Conservation (phyloP, 2,888 invertebrate species). For the Rosalia funebris region DNA sequence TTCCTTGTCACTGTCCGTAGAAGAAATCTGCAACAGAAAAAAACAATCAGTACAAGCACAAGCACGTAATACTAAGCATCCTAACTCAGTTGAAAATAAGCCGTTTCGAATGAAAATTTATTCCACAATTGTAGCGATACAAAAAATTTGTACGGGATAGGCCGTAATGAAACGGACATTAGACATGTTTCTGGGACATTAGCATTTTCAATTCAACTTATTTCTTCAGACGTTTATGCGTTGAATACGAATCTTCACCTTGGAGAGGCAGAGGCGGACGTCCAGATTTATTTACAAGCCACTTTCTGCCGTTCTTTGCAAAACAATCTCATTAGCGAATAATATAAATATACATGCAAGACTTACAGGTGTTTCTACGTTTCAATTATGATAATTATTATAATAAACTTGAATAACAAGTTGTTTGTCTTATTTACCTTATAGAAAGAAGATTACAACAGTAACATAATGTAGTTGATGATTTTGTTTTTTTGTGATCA, state of each 20-base stretch:
- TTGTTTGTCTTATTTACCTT: too few relatives aligned
- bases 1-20: slow-evolving; percentile 7
- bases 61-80: slow-evolving; percentile 11
- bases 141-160: neutral
- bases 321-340: too few relatives aligned
- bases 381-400: too few relatives aligned
- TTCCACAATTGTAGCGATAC: slow-evolving; percentile 14
- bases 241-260: slow-evolving; percentile 22
- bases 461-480: too few relatives aligned
- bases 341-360: too few relatives aligned
- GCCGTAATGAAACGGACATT: slow-evolving; percentile 21
- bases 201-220: slow-evolving; percentile 25
- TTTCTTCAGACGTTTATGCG: slow-evolving; percentile 17
- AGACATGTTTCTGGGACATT: slow-evolving; percentile 28
- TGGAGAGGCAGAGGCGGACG: neutral
- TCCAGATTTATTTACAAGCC: neutral
- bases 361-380: too few relatives aligned
- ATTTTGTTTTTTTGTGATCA: too few relatives aligned
- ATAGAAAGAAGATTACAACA: too few relatives aligned
- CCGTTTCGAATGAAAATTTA: slow-evolving; percentile 28
- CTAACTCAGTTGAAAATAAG: slow-evolving; percentile 20
- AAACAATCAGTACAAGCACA: slow-evolving; percentile 8
- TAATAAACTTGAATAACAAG: too few relatives aligned
- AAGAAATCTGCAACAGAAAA: slow-evolving; percentile 27
- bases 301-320: too few relatives aligned